phyloP scores from a whole-genome alignment of 2,797 vertebrate species.

The Microhierax caerulescens region DNA sequence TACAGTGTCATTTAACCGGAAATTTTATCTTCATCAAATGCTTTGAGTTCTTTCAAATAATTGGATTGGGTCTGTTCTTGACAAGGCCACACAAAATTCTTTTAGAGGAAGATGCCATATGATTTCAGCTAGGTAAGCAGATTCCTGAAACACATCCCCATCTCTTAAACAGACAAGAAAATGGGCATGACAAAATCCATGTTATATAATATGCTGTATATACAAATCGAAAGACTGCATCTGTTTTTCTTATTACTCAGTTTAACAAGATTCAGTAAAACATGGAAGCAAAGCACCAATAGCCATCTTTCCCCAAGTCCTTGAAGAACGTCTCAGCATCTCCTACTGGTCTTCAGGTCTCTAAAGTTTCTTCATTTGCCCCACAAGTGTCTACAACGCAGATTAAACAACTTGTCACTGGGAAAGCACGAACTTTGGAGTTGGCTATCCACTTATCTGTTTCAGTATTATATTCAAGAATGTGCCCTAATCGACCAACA shows the following conservation, averaged over 20 bases:
- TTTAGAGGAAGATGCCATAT: constrained; percentile 6
- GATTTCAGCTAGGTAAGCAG: neutral
- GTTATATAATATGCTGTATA: constrained; percentile 14
- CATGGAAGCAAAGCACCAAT: constrained; percentile 56
- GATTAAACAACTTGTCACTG: constrained; percentile 96
- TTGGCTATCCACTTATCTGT: constrained; percentile 94
- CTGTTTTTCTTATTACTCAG: neutral
- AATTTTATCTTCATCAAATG: constrained; percentile 3
- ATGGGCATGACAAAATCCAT: constrained; percentile 45
- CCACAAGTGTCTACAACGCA: constrained; percentile 97
- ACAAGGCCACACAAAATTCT: constrained; percentile 14
- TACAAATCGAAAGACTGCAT: constrained; percentile 41
- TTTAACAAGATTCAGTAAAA: constrained; percentile 48
- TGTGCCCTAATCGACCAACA: constrained; percentile 91
- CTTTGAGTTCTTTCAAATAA: constrained; percentile 10
- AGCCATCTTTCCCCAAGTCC: constrained; percentile 50
- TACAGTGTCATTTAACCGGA: constrained; percentile 5
- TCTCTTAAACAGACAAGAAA: constrained; percentile 47
- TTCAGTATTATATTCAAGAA: constrained; percentile 93
- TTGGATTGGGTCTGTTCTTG: neutral
- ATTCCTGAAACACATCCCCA: constrained; percentile 48
- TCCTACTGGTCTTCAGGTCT: constrained; percentile 71
- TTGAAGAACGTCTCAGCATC: constrained; percentile 8
- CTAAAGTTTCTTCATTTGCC: constrained; percentile 93
- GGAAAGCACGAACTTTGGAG: constrained; percentile 93